These are phyloP conservation scores for Heliconius hewitsoni DNA, from an alignment of 1,140 invertebrate genomes.

Conservation along the genomic window DNA sequence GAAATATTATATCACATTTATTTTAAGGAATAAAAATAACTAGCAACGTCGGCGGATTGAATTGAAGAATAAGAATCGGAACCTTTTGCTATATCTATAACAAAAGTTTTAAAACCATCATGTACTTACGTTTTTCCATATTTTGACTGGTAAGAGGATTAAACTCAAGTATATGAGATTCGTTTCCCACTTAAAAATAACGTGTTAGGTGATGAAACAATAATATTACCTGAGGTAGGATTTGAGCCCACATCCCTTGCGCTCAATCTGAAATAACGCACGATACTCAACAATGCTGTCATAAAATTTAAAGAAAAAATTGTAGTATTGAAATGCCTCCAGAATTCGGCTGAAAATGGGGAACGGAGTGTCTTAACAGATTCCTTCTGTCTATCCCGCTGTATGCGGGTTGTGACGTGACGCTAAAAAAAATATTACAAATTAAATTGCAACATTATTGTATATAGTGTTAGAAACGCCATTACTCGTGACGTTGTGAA, in stretches of 20 bases:
- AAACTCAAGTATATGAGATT: too few relatives aligned
- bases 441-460: slow-evolving; percentile 20
- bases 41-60: not conserved
- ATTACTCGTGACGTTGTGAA: slow-evolving; percentile 41
- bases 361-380: too few relatives aligned
- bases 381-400: too few relatives aligned
- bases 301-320: not conserved
- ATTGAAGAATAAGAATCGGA: not conserved
- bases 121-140: too few relatives aligned
- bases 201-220: not conserved
- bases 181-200: too few relatives aligned
- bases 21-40: not conserved
- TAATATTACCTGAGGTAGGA: not conserved
- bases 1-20: slow-evolving; percentile 2
- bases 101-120: not conserved
- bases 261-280: not conserved
- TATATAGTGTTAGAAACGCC: slow-evolving; percentile 16
- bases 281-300: not conserved
- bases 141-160: too few relatives aligned
- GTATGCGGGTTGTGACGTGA: too few relatives aligned
- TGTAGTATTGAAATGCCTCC: too few relatives aligned
- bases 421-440: too few relatives aligned
- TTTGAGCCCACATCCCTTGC: not conserved
- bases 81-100: not conserved
- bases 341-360: too few relatives aligned